Evolutionary conservation across 2,113 vertebrate genomes (phyloP).

Genomic region (Larimichthys crocea): DNA sequence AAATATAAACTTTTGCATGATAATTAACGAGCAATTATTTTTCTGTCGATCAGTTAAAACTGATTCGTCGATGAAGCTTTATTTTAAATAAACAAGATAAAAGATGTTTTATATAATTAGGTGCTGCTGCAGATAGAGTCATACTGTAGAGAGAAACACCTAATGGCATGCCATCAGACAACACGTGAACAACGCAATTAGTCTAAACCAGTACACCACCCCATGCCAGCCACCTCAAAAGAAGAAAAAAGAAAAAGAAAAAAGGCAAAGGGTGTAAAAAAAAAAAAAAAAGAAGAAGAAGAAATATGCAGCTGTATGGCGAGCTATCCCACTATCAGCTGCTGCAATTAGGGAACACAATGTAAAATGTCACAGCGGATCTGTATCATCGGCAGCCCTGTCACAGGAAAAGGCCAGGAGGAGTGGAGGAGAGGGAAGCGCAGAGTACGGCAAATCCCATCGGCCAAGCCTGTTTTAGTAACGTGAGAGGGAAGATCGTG

Average conservation of each 20-base stretch:
- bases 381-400: conserved; percentile 79
- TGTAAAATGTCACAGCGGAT: conserved; percentile 85
- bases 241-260: conserved; percentile 9
- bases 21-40: no score
- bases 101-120: neutral
- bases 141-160: conserved; percentile 10
- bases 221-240: neutral
- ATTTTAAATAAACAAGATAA: no score
- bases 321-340: conserved; percentile 75
- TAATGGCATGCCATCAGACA: conserved; percentile 32
- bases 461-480: conserved; percentile 65
- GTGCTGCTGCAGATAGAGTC: neutral
- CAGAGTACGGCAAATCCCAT: conserved; percentile 63
- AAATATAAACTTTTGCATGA: no score
- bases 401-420: conserved; percentile 77
- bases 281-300: conserved; percentile 28
- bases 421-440: conserved; percentile 51
- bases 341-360: conserved; percentile 79
- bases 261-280: conserved; percentile 18
- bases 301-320: conserved; percentile 72
- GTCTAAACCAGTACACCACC: conserved; percentile 12
- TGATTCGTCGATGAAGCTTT: no score
- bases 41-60: no score
- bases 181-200: conserved; percentile 49
- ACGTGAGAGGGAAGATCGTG: conserved; percentile 47